phyloP scores from a whole-genome alignment of 2,113 vertebrate genomes.

The Lasiurus borealis region DNA sequence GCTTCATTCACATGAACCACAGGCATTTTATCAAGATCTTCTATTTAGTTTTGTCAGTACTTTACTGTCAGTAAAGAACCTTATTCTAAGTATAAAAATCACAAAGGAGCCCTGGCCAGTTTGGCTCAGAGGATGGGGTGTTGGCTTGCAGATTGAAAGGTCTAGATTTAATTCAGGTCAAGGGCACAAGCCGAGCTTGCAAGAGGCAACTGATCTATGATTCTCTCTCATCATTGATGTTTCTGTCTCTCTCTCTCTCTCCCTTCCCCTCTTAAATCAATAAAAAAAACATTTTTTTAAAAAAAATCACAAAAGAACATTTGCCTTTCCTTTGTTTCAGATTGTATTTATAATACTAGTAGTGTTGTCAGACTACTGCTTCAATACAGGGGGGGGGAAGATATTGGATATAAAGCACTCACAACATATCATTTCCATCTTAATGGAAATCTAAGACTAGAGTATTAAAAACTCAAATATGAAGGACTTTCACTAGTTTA shows the following conservation, averaged over 20 bases:
- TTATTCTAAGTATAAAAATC: slow-evolving; percentile 40
- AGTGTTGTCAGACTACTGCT: neutral
- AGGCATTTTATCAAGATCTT: neutral
- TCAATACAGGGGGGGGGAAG: neutral
- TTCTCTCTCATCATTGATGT: too few species aligned
- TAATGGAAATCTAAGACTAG: neutral
- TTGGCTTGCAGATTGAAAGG: too few species aligned
- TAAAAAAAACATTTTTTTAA: too few species aligned
- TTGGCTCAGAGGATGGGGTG: too few species aligned
- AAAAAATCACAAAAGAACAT: neutral
- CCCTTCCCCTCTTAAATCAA: too few species aligned
- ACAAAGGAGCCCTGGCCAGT: neutral
- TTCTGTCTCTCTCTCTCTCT: too few species aligned
- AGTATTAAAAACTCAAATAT: neutral
- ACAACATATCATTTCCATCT: neutral
- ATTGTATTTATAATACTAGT: neutral
- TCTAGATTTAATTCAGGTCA: too few species aligned
- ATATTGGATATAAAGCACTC: neutral
- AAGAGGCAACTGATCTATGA: too few species aligned
- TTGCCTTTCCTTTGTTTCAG: slow-evolving; percentile 5
- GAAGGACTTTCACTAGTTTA: neutral
- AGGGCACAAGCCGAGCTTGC: too few species aligned
- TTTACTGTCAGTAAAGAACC: neutral
- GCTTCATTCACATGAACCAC: neutral
- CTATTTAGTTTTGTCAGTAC: slow-evolving; percentile 43